These are phyloP conservation scores for Melanotaenia duboulayi DNA, from an alignment of 2,113 vertebrate genomes.

Conservation along the genomic window DNA sequence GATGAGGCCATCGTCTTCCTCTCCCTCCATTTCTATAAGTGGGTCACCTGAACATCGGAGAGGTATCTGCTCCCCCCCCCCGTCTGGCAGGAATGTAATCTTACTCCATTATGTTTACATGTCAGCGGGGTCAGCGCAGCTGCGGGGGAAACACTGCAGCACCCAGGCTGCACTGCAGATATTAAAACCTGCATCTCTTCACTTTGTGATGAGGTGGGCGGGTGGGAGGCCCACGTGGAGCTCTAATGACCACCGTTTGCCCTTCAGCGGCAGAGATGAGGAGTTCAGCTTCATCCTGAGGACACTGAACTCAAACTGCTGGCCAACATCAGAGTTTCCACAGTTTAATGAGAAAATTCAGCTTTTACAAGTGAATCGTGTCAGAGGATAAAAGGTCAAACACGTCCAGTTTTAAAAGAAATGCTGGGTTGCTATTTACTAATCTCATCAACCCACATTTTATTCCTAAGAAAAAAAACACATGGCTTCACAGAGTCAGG, in stretches of 20 bases:
- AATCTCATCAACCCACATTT: no score
- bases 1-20: slow-evolving; percentile 38
- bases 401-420: no score
- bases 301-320: neutral
- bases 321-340: no score
- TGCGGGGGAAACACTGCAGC: slow-evolving; percentile 26
- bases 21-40: slow-evolving; percentile 67
- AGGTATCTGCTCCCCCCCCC: slow-evolving; percentile 45
- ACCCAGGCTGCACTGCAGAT: slow-evolving; percentile 5
- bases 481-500: no score
- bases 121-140: slow-evolving; percentile 48
- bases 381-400: no score
- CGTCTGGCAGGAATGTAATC: slow-evolving; percentile 63
- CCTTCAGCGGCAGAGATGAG: neutral
- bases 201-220: slow-evolving; percentile 42
- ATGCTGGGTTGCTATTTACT: no score
- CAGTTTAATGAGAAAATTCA: no score
- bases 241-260: slow-evolving; percentile 29
- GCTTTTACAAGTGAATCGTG: no score
- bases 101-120: slow-evolving; percentile 68
- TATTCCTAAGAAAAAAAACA: no score
- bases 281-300: slow-evolving; percentile 8
- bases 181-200: slow-evolving; percentile 27
- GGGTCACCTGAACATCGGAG: slow-evolving; percentile 74
- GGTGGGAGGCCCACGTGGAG: no score